Percentiles rank a stretch among this genome's conserved stretches.
phyloP scores from a whole-genome alignment of 2,113 vertebrate species.

The Hiodon alosoides region DNA sequence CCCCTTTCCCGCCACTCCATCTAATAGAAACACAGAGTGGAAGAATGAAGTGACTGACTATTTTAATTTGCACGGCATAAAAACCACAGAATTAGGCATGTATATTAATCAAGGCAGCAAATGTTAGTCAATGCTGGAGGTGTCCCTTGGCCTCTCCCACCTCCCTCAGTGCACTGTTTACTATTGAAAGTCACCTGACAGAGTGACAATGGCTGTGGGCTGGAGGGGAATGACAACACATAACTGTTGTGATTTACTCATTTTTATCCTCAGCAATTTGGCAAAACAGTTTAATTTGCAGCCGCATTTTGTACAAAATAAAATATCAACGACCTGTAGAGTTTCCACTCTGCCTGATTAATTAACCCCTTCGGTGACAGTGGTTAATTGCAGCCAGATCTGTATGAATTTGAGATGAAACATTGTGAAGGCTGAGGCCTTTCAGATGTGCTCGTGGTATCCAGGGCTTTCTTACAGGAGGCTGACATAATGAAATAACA shows the following conservation, averaged over 20 bases:
- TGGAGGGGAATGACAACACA: background rate
- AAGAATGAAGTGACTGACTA: background rate
- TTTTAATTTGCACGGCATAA: constrained; percentile 16
- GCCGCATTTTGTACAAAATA: background rate
- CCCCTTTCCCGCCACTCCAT: background rate
- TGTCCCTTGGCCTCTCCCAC: background rate
- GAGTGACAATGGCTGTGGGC: background rate
- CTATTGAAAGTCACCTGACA: too few relatives aligned
- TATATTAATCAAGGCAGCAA: constrained; percentile 19
- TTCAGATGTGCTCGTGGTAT: too few relatives aligned
- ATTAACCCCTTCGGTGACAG: background rate
- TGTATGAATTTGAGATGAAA: too few relatives aligned
- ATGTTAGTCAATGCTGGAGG: background rate
- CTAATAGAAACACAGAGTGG: background rate
- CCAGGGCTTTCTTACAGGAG: too few relatives aligned
- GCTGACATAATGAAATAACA: too few relatives aligned
- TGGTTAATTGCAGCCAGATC: too few relatives aligned
- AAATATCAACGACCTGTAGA: background rate
- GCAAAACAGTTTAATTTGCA: constrained; percentile 10
- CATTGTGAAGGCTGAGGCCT: too few relatives aligned
- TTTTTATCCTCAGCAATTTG: background rate
- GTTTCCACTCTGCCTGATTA: constrained; percentile 1
- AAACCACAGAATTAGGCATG: constrained; percentile 22
- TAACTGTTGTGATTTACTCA: background rate
- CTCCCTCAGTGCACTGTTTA: background rate